Base-by-base conservation (phyloP, 2,888 invertebrate genomes). In the Diaphora mendica region DNA sequence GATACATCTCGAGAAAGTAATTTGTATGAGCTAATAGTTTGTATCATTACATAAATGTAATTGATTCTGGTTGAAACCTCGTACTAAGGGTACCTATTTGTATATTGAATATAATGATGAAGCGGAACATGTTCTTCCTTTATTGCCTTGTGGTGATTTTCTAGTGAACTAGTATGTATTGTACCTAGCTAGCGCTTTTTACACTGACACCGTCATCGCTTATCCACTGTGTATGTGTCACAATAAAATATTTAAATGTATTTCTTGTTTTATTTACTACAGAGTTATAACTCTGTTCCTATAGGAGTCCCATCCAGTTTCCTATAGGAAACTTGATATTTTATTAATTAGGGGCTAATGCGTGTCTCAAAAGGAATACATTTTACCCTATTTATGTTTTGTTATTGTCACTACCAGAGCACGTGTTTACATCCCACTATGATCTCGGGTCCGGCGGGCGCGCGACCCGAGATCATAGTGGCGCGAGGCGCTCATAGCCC, bases 81-180 rank as follows among this genome's bases (percentile, higher is more conserved):
- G 23, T 39, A 65, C 11, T 65, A 33, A 70, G 30, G 59, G 42
- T 62, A 62, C 30, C 3, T 39, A 69, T 8, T n/a, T 17, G 42
- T 62, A 71, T 74, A 74, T 74, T 26, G 62, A 62, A 62, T 62
- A 30, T 71, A n/a, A 62, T 71, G 72, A n/a, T 70, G 73, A 64
- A 64, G 76, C 75, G 79, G 71, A 89, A 90, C 86, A 76, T 75
- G 88, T 86, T 91, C 91, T 91, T 91, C 90, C 91, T 85, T 73
- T 82, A 85, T 84, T 90, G 91, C 92, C 92, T 92, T 92, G 78
- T 78, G 69, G 76, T 80, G 68, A 74, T 74, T 82, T 81, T 85
- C 70, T 77, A 82, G 78, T 72, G 20, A 48, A 78, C 77, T 79
- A 77, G 77, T 77, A 74, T 79, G 82, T 80, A 64, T 79, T 78